Base-by-base conservation (phyloP, 2,113 vertebrate species). In the Gracilinanus agilis region DNA sequence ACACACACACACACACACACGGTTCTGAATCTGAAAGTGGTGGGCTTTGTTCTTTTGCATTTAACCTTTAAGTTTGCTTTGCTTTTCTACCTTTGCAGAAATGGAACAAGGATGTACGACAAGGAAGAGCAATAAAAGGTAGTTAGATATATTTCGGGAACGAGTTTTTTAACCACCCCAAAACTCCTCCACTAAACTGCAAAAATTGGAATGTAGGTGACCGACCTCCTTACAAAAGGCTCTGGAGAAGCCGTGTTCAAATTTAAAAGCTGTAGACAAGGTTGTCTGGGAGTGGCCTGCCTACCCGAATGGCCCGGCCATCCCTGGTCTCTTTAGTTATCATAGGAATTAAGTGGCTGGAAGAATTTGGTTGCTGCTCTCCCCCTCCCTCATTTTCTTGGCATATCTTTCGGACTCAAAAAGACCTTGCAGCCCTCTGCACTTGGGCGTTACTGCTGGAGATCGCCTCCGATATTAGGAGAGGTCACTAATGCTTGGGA, bases 201-300 rank as follows among this genome's bases (percentile, higher is more conserved):
- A 97, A 9, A 97, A 96, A 97, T 95, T 97, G 96, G 97, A 96
- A 96, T 97, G 97, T 96, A 97, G 98, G 97, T 49, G 96, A 96
- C 56, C 91, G 0, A 1, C 6, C 1, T 58, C 96, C 94, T 96
- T 44, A 75, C 95, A 97, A 98, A 98, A 96, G n/a, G 96, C 97
- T 98, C 96, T 44, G 92, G 96, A 95, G 94, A 91, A 98, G 98
- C 98, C 97, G 98, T 97, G 97, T 94, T 97, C 97, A 98, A 21
- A 98, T 97, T 98, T 95, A 97, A 98, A 98, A 96, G 96, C 97
- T 13, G 61, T 96, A 98, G 97, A 97, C 97, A 94, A 94, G 61
- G 92, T 93, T 95, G 96, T 96, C 96, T 97, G 97, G 93, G 91
- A 75, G 61, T 96, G 94, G 96, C 94, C 94, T 10, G 58, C 44